Conservation (phyloP, 2,113 vertebrate genomes). For the Anas platyrhynchos region DNA sequence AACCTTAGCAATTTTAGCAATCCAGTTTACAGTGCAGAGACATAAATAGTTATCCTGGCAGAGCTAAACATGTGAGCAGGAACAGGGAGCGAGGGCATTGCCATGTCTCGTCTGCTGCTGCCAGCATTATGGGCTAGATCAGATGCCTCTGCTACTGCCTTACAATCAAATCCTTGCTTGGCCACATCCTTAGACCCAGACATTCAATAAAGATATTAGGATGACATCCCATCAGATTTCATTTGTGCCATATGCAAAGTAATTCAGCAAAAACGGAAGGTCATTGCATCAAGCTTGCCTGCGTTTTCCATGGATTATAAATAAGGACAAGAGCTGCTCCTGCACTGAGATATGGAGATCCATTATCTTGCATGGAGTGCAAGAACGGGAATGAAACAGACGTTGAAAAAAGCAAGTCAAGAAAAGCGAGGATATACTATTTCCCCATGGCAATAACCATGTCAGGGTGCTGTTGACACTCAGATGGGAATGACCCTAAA, state of each 20-base stretch:
- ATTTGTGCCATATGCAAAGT: neutral
- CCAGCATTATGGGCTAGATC: neutral
- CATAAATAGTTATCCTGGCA: neutral
- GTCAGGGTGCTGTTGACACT: neutral
- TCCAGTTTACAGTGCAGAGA: neutral
- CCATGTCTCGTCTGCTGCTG: neutral
- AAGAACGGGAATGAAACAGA: neutral
- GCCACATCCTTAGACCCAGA: neutral
- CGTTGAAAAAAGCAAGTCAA: neutral
- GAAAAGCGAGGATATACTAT: neutral
- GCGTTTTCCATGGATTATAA: neutral
- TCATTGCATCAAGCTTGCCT: neutral
- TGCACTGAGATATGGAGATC: neutral
- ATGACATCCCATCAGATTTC: neutral
- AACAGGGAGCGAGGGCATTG: neutral
- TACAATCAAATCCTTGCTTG: neutral
- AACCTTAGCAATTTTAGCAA: neutral
- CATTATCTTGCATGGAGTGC: neutral
- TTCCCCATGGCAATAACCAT: neutral
- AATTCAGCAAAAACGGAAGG: neutral
- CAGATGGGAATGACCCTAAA: neutral
- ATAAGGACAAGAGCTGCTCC: fast-evolving
- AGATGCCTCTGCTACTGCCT: neutral
- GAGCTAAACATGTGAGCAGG: neutral
- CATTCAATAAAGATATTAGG: neutral